Evolutionary conservation across 2,888 invertebrate species (phyloP), one percentile per base, ranked within the genome.

Genomic region (Cistogaster globosa): DNA sequence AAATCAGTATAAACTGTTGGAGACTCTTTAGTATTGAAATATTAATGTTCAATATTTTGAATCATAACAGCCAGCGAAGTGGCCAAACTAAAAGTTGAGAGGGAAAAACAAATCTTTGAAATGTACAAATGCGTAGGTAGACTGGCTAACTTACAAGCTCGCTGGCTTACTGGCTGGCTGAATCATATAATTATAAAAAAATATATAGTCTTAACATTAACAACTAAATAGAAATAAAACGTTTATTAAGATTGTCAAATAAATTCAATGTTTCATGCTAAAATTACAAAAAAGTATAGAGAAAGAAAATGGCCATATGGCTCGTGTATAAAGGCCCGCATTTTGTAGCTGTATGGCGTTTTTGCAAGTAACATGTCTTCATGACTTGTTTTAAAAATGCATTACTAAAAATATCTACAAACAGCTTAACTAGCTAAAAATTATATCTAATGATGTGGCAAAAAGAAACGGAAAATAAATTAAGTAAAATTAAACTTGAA

Each of bases 141-240:
- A 11, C 60, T 65, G 55, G 51, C 63, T 48, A 45, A 16, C 32
- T 58, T 26, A 20, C 16, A 55, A 62, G 14, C 48, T 58, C 8
- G 32, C 45, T 72, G 62, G 22, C 26, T n/a, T n/a, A 26, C 26
- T 63, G 51, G 32, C 16, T 68, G 16, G 26, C 58, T 67, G 80
- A 80, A 58, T 80, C 72, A 80, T 65, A 53, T 36, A 42, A 7
- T 58, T 38, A 38, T 18, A 22, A 8, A 38, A 45, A 72, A 67
- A 45, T n/a, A 48, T 55, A 58, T 82, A 79, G 85, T 75, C 53
- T 76, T 75, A 60, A 68, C 74, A 82, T 76, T 75, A 60, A 68
- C 74, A 82, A 79, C 74, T 74, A 85, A 75, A 75, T 82, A 71
- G 22, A 84, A 84, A 84, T 84, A 76, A 84, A 84, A 85, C 75